Conservation (phyloP, 2,888 invertebrate genomes). For the Drosophila neonasuta region DNA sequence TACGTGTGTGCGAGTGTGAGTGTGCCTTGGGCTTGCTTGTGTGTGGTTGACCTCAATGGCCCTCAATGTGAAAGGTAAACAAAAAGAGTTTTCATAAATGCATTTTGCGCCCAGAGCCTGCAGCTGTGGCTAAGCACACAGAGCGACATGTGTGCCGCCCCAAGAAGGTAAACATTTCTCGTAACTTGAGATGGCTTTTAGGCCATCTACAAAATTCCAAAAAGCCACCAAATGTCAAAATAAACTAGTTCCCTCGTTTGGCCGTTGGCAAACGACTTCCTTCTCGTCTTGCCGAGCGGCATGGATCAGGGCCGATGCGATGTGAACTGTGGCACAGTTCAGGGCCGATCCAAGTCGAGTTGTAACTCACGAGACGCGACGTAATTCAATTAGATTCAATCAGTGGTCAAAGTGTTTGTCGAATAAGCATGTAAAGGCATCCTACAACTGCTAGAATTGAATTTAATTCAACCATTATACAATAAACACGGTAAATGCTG, state of each 20-base stretch:
- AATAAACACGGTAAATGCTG: neutral
- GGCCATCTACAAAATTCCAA: conserved; percentile 36
- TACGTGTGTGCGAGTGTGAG: neutral
- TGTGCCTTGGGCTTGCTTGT: neutral
- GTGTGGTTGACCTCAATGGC: conserved; percentile 39
- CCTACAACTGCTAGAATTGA: conserved; percentile 40
- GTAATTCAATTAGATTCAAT: conserved; percentile 72
- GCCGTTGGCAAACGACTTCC: conserved; percentile 53
- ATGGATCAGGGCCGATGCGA: conserved; percentile 20
- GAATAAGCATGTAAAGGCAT: conserved; percentile 52
- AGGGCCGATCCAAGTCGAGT: conserved; percentile 38
- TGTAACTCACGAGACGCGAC: conserved; percentile 52
- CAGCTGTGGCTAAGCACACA: conserved; percentile 37
- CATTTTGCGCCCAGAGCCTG: conserved; percentile 39
- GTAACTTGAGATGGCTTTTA: conserved; percentile 47
- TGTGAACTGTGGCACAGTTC: conserved; percentile 36
- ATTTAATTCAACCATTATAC: conserved; percentile 35
- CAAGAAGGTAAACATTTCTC: conserved; percentile 35
- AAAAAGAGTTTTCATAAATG: conserved; percentile 56
- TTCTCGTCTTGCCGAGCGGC: conserved; percentile 36
- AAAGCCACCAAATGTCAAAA: conserved; percentile 4
- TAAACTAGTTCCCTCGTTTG: conserved; percentile 56
- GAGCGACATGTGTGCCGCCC: conserved; percentile 37
- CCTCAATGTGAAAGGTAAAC: conserved; percentile 66
- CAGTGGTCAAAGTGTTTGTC: conserved; percentile 65